phyloP scores from a whole-genome alignment of 2,888 invertebrate genomes.

The Acanthopleura granulata region DNA sequence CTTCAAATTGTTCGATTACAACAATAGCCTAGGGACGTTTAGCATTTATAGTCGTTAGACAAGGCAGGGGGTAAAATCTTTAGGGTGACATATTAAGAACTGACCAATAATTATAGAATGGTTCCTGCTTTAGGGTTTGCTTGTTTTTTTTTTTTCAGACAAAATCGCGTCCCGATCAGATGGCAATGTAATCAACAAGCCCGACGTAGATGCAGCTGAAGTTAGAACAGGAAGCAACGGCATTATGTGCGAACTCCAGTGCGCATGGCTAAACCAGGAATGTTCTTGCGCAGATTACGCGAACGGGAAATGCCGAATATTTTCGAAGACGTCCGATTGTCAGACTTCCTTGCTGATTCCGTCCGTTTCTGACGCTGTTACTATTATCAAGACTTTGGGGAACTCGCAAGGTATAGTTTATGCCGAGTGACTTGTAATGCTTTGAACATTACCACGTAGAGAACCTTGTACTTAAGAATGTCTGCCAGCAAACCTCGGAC shows the following conservation, averaged over 20 bases:
- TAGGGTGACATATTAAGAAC: too few species aligned
- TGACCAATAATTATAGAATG: background rate
- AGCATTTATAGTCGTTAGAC: too few species aligned
- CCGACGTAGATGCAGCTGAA: background rate
- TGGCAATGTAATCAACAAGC: background rate
- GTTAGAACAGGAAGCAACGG: background rate
- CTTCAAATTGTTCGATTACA: too few species aligned
- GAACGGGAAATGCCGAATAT: background rate
- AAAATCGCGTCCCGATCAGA: background rate
- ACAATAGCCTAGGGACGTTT: too few species aligned
- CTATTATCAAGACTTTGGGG: background rate
- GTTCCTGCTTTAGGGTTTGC: background rate
- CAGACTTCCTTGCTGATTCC: background rate
- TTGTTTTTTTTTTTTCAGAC: background rate
- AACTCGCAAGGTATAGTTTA: background rate
- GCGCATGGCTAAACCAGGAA: background rate
- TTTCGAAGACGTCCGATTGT: background rate
- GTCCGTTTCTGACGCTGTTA: background rate
- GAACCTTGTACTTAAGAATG: too few species aligned
- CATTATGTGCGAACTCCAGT: background rate
- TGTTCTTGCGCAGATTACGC: background rate
- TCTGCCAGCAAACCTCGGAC: too few species aligned
- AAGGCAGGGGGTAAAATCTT: too few species aligned
- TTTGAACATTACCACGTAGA: background rate
- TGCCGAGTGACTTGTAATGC: background rate